Evolutionary conservation across 2,888 invertebrate genomes (phyloP), one percentile per base, ranked within the genome.

Genomic region (Tipula confusa): DNA sequence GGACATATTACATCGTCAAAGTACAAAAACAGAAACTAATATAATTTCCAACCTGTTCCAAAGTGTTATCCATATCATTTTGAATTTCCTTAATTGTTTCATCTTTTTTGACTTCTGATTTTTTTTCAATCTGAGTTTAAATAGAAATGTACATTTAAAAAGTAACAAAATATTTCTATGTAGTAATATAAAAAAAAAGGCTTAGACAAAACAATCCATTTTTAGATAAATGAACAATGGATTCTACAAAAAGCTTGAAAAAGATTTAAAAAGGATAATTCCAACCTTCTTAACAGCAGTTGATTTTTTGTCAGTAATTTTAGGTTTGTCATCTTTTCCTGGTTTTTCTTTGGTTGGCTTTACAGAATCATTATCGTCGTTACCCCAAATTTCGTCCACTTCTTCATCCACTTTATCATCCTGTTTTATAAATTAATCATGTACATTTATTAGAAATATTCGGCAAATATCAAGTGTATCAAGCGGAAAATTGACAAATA

Each of bases 1-100:
- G 36, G 43, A 43, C n/a, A 43, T 33, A 33, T 24, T 5, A 7
- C 24, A 64, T 1, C 9, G 5, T 43, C 15, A 43, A 43, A 43
- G 15, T 15, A 43, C 43, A 6, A 43, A 43, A 43, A 43, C 7
- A 15, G 43, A 15, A 43, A n/a, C 3, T 43, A 43, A 2, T n/a
- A 43, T 24, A 64, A 64, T 64, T 24, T 64, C 9, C 9, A 64
- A 9, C 7, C 24, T 64, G 18, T 64, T 24, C 7, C 11, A 64
- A 64, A 64, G 13, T 64, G 0, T n/a, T n/a, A 43, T 43, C 43
- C n/a, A n/a, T n/a, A 43, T 15, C n/a, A 43, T 43, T 87, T 85
- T 88, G 87, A 84, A 88, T 87, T 84, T 88, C 86, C 85, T 87
- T 84, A 80, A 84, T 86, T 84, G 85, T 85, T 85, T 86, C 86